Percentiles rank a stretch among this genome's conserved stretches.
phyloP scores from a whole-genome alignment of 2,888 invertebrate genomes.

The Ochropleura leucogaster region DNA sequence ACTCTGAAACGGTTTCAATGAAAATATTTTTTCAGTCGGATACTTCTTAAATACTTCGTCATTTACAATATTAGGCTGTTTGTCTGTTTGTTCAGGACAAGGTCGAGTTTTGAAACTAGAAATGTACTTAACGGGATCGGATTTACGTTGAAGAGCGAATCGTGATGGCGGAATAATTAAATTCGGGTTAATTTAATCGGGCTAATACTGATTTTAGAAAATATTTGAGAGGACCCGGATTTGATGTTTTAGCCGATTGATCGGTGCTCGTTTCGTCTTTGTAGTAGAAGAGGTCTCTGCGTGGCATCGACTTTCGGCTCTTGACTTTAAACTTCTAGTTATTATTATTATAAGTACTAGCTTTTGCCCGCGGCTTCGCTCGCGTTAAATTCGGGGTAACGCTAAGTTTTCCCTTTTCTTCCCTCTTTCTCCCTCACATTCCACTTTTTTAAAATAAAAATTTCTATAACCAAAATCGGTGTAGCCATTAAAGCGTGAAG shows the following conservation, averaged over 20 bases:
- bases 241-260: slow-evolving; percentile 19
- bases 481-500: too few species aligned
- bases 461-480: too few species aligned
- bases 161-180: slow-evolving; percentile 45
- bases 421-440: too few species aligned
- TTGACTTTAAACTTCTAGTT: neutral
- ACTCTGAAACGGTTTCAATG: slow-evolving; percentile 9
- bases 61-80: slow-evolving; percentile 52
- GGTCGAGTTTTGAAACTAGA: slow-evolving; percentile 39
- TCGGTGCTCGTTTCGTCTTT: neutral
- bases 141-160: slow-evolving; percentile 35
- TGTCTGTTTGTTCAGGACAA: slow-evolving; percentile 57
- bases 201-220: slow-evolving; percentile 35
- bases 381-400: too few species aligned
- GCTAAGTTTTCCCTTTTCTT: too few species aligned
- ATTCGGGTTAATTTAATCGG: slow-evolving; percentile 42
- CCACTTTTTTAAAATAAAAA: too few species aligned
- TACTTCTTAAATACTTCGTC: slow-evolving; percentile 51
- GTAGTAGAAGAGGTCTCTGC: too few species aligned
- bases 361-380: too few species aligned
- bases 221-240: slow-evolving; percentile 24
- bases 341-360: neutral
- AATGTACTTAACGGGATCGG: slow-evolving; percentile 33
- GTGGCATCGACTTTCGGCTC: neutral
- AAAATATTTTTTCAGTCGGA: slow-evolving; percentile 45